A percentile compares a stretch with the other conserved stretches of the same genome.
Conservation (phyloP, 2,113 vertebrate genomes). For the Oncorhynchus masou region DNA sequence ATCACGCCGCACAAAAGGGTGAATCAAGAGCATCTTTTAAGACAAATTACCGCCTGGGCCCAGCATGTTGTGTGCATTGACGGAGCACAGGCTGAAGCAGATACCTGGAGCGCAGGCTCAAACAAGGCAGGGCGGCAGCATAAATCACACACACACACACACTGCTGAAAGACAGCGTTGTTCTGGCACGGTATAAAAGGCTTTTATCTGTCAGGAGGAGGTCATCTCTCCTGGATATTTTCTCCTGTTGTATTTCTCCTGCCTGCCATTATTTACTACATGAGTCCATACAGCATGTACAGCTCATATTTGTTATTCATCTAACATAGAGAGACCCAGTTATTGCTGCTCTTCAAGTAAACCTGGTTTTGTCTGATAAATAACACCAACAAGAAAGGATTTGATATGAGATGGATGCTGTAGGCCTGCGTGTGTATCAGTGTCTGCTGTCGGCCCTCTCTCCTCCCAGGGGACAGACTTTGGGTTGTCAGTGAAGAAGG, state of each 20-base stretch:
- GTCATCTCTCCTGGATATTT: conserved; percentile 35
- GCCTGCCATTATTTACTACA: conserved; percentile 17
- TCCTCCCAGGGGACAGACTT: conserved; percentile 82
- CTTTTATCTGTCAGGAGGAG: conserved; percentile 47
- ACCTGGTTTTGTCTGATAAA: conserved; percentile 23
- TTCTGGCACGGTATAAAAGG: conserved; percentile 40
- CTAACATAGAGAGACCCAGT: conserved; percentile 7
- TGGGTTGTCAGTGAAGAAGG: conserved; percentile 80
- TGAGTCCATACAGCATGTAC: conserved; percentile 28
- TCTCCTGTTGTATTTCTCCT: conserved; percentile 36
- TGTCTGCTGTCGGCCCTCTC: conserved; percentile 30
- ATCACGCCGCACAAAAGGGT: conserved; percentile 42
- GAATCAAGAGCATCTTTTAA: conserved; percentile 44
- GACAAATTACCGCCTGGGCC: conserved; percentile 45
- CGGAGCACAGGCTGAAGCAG: conserved; percentile 37
- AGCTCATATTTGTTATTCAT: conserved; percentile 44
- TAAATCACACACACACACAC: conserved; percentile 33
- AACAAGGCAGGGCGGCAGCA: conserved; percentile 29
- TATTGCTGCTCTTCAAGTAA: neutral
- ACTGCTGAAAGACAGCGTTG: conserved; percentile 32
- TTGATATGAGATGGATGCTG: conserved; percentile 10
- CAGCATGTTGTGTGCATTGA: conserved; percentile 50
- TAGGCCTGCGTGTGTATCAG: conserved; percentile 24
- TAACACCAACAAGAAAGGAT: conserved; percentile 17
- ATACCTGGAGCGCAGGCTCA: conserved; percentile 45